Percentiles rank a stretch among this genome's conserved stretches.
phyloP scores from a whole-genome alignment of 2,888 invertebrate genomes.

The Tachina lurida region DNA sequence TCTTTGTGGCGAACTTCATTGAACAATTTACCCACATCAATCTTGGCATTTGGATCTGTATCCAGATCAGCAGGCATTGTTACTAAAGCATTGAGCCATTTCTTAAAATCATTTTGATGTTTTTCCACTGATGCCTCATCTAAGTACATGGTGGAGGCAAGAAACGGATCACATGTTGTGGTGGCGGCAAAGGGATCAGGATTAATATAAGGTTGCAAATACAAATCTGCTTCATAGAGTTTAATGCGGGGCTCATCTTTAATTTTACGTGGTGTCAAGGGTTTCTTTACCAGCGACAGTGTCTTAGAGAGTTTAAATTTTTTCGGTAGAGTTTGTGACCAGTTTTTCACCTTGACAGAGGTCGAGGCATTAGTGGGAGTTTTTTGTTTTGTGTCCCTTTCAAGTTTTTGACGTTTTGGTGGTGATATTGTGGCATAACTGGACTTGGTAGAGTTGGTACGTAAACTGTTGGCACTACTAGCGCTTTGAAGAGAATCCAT shows the following conservation, averaged over 20 bases:
- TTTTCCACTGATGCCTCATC: slow-evolving; percentile 87
- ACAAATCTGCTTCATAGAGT: slow-evolving; percentile 81
- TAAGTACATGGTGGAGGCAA: slow-evolving; percentile 86
- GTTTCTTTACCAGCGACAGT: slow-evolving; percentile 77
- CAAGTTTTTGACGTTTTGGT: slow-evolving; percentile 80
- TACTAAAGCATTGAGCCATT: slow-evolving; percentile 91
- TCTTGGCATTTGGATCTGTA: slow-evolving; percentile 85
- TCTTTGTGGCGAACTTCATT: slow-evolving; percentile 88
- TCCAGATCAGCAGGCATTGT: slow-evolving; percentile 89
- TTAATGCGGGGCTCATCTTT: slow-evolving; percentile 75
- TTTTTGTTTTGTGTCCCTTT: slow-evolving; percentile 65
- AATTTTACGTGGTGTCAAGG: slow-evolving; percentile 77
- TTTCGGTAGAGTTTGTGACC: slow-evolving; percentile 77
- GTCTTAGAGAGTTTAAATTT: slow-evolving; percentile 77
- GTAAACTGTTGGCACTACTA: slow-evolving; percentile 49
- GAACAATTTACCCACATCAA: slow-evolving; percentile 90
- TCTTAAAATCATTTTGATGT: slow-evolving; percentile 88
- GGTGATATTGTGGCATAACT: slow-evolving; percentile 77
- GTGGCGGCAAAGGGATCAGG: slow-evolving; percentile 84
- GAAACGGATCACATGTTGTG: slow-evolving; percentile 87
- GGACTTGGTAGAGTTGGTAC: slow-evolving; percentile 54
- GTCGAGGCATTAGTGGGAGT: slow-evolving; percentile 62
- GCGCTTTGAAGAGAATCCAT: slow-evolving; percentile 65
- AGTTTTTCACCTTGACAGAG: slow-evolving; percentile 71
- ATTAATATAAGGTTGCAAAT: slow-evolving; percentile 82